Base-by-base conservation (phyloP, 2,888 invertebrate species). In the Pteria penguin region DNA sequence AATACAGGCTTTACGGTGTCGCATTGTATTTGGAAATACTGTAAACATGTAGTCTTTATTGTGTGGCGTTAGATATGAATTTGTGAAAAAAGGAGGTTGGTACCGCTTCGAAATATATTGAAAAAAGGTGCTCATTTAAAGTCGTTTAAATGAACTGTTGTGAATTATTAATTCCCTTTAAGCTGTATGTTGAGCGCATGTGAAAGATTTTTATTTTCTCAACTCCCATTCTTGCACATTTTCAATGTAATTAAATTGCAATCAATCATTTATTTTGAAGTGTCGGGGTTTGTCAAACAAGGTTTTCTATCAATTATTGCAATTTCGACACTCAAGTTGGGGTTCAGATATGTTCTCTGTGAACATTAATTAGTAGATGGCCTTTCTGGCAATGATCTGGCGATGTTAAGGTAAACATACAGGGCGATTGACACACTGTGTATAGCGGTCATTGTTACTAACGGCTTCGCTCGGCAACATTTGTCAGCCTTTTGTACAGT, bases 221-320 rank as follows among this genome's bases (percentile, higher is more conserved):
- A n/a, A 68, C 26, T 27, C 45, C 52, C n/a, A 62, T 60, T 70
- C 61, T 61, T 71, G 45, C 29, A 71, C 57, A 61, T 71, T 61
- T 71, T 61, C 45, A 62, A 62, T 68, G 68, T 68, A 84, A 82
- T 84, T 78, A 84, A 82, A 80, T 65, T 61, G 77, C 57, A 73
- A 84, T 84, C 76, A 81, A 84, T 84, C 84, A 84, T 78, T 69
- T 76, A 73, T 73, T 79, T 75, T 62, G 71, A 78, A 82, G 79
- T 79, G 75, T 65, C 62, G 36, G 52, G 70, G 70, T 71, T 71
- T 71, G 68, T 68, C 74, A 74, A 74, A 74, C 74, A 74, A 74
- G 54, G 62, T 74, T 68, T 61, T 62, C 61, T 61, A 62, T 68
- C 61, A 74, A 68, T 74, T 61, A 68, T 68, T 74, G 62, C 68